phyloP scores from a whole-genome alignment of 2,797 vertebrate genomes.

The Artibeus jamaicensis region DNA sequence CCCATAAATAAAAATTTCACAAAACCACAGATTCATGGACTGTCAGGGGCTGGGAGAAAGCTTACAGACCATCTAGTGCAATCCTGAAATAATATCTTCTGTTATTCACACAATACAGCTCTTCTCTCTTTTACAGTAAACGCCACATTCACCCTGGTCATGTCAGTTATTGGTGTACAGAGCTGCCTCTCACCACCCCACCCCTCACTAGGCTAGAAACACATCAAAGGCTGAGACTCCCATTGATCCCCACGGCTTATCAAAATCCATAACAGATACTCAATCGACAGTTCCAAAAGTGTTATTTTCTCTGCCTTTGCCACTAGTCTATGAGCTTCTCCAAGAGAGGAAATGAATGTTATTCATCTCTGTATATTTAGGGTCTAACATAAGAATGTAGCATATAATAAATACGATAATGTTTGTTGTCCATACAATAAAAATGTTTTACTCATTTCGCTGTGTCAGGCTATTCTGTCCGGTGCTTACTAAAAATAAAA shows the following conservation, averaged over 20 bases:
- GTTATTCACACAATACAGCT: background rate
- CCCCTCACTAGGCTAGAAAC: background rate
- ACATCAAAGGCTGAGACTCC: background rate
- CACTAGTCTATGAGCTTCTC: background rate
- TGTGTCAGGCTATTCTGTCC: background rate
- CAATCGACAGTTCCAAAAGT: background rate
- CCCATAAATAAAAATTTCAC: background rate
- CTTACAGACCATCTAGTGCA: background rate
- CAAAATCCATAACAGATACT: background rate
- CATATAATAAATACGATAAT: background rate
- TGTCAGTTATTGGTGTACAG: background rate
- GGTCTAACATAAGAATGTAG: background rate
- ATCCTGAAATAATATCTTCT: background rate
- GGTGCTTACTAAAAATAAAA: background rate
- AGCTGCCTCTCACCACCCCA: background rate
- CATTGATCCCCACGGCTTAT: background rate
- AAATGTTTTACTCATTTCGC: background rate
- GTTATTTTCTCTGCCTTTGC: background rate
- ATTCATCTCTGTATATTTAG: background rate
- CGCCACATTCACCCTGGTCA: background rate
- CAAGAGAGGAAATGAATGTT: background rate
- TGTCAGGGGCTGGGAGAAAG: background rate
- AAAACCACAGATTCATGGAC: background rate
- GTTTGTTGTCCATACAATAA: background rate
- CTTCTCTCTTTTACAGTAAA: background rate